Base-by-base conservation (phyloP, 1,140 invertebrate genomes). In the Paracyclopina nana region DNA sequence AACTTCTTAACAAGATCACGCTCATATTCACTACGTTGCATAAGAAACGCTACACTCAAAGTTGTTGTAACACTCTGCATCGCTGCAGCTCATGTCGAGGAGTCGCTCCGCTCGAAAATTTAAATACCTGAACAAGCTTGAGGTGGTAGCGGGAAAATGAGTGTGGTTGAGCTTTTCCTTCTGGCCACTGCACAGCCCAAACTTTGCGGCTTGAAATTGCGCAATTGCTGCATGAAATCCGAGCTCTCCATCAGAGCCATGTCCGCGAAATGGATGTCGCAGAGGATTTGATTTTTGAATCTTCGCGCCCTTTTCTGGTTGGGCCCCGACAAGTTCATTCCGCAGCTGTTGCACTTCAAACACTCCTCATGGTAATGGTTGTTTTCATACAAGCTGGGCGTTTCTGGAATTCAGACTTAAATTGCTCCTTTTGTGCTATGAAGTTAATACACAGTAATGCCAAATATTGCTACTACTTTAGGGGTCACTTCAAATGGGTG, bases 281-380 rank as follows among this genome's bases (percentile, higher is more conserved):
- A 87, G 61, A 85, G 75, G 62, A 87, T 82, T 63, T 82, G 79
- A 20, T 48, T 30, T 14, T 40, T 48, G n/a, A 46, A 50, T 55
- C 77, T 71, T 50, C 76, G 67, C 41, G 77, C 77, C 54, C 77
- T 69, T 61, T 82, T 82, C 68, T 85, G 81, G 65, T 87, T 88
- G 53, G 80, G 79, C 57, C 85, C 85, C 53, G 83, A 84, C 58
- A 91, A 74, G 70, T 88, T 86, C 63, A 87, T 70, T 58, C 82
- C 82, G 67, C 85, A 91, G 58, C 82, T 84, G 70, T 88, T 86
- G 77, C 84, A 90, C 57, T 40, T 42, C 41, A 46, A 29, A 70
- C 85, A 90, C 77, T 90, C 85, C 72, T 90, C 85, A 74, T 90
- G 84, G 67, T 88, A 90, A 63, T 87, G 80, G 65, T 86, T 87